Evolutionary conservation across 2,888 invertebrate species (phyloP).

Genomic region (Cryptophagus acutangulus): DNA sequence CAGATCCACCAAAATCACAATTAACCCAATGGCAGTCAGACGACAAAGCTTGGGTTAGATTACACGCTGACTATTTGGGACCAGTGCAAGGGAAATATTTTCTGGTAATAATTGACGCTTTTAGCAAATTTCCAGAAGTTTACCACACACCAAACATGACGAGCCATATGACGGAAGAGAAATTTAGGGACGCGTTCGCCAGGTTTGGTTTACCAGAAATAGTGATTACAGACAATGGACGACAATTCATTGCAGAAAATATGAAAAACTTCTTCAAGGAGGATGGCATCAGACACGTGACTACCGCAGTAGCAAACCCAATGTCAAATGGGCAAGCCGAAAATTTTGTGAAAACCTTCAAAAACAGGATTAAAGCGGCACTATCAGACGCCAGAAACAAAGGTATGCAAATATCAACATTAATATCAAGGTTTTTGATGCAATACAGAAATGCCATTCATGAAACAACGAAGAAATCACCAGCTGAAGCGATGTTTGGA

Average conservation of each 20-base stretch:
- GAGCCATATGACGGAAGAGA: background rate
- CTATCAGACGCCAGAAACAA: conserved; percentile 10
- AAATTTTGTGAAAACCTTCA: conserved; percentile 11
- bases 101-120: conserved; percentile 8
- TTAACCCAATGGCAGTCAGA: conserved; percentile 1
- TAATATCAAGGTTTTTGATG: conserved; percentile 14
- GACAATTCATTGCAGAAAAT: conserved; percentile 2
- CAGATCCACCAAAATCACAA: background rate
- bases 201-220: conserved; percentile 11
- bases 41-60: background rate
- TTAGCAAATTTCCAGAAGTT: conserved; percentile 7
- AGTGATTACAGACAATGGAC: conserved; percentile 14
- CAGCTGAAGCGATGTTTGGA: conserved; percentile 15
- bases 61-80: conserved; percentile 4
- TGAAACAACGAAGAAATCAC: conserved; percentile 13
- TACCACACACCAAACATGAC: conserved; percentile 3
- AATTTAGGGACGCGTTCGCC: conserved; percentile 2
- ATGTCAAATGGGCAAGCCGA: conserved; percentile 13
- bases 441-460: conserved; percentile 8
- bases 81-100: no score
- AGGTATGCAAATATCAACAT: conserved; percentile 4
- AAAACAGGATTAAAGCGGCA: conserved; percentile 13
- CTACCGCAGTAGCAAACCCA: conserved; percentile 5
- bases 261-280: conserved; percentile 11
- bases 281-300: conserved; percentile 13